A percentile compares a stretch with the other conserved stretches of the same genome.
Evolutionary conservation across 2,113 vertebrate genomes (phyloP).

Genomic region (Colistium nudipinnis): DNA sequence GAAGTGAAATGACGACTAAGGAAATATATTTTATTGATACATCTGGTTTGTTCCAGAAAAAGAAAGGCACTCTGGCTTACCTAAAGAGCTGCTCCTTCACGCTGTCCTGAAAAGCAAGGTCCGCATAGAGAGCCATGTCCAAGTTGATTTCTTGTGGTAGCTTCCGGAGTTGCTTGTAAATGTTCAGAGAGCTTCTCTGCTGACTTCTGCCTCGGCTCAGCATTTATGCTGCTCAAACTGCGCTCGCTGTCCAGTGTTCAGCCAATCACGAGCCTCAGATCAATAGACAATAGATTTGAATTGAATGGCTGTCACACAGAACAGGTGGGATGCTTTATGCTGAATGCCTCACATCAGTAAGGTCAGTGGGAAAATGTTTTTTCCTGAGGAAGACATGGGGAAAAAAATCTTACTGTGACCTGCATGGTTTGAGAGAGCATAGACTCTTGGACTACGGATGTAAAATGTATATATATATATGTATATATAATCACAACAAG

Average conservation of each 20-base stretch:
- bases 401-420: conserved; percentile 1
- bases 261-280: conserved; percentile 69
- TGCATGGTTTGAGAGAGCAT: neutral
- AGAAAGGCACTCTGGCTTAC: conserved; percentile 65
- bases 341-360: conserved; percentile 59
- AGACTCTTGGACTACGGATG: too few relatives aligned
- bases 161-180: conserved; percentile 1
- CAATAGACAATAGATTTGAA: conserved; percentile 65
- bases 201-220: conserved; percentile 37
- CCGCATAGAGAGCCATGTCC: conserved; percentile 73
- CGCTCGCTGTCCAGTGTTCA: conserved; percentile 2
- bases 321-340: conserved; percentile 77
- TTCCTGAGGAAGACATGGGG: conserved; percentile 59
- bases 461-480: too few relatives aligned
- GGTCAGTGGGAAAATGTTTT: conserved; percentile 77
- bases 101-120: conserved; percentile 75
- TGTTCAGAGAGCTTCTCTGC: conserved; percentile 28
- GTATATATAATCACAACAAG: too few relatives aligned
- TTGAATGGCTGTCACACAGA: conserved; percentile 69
- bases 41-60: too few relatives aligned
- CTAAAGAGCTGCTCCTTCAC: conserved; percentile 77
- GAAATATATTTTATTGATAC: too few relatives aligned
- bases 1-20: too few relatives aligned
- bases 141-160: neutral
- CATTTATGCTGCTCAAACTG: conserved; percentile 68